Base-by-base conservation (phyloP, 2,113 vertebrate species). In the Diadophis punctatus region DNA sequence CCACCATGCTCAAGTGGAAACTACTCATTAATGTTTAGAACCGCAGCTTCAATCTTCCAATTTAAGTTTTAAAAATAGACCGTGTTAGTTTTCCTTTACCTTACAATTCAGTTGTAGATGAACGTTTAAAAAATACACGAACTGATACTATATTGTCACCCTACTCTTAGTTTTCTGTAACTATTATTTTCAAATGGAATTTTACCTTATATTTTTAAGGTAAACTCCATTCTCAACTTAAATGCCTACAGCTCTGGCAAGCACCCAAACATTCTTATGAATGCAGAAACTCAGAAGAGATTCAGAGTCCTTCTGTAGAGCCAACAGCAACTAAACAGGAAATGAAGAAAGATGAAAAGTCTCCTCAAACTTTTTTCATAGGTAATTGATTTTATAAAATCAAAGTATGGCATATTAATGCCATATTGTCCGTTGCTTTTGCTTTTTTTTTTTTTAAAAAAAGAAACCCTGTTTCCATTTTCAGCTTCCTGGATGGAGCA, bases 221-320 rank as follows among this genome's bases (percentile, higher is more conserved):
- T 60, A 90, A 91, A 87, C 10, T 34, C 30, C n/a, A 56, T 49
- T 49, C 30, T 12, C 90, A 86, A 20, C 0, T 39, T 87, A 52
- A 91, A 90, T 52, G 10, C 11, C 12, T 91, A 22, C 10, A 30
- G 39, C 22, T 14, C 8, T 80, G 60, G 16, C 25, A 8, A 63
- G 43, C 20, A 34, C 34, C 48, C 55, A 90, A 2, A 16, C 18
- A 56, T 80, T 80, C 16, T 27, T 56, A 8, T n/a, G 18, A 20
- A 51, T 30, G 48, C 27, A 87, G 1, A 34, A 12, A 22, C 60
- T 74, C 11, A 91, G 1, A 43, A 86, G 43, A 95, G 68, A 34
- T 93, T 8, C 12, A 90, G 60, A 91, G 91, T 12, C 25, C 51
- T 94, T 90, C 55, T 56, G 48, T 92, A 58, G 56, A 86, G 51